These are phyloP conservation scores for Desmodus rotundus DNA, from an alignment of 2,113 vertebrate species.

Conservation along the genomic window DNA sequence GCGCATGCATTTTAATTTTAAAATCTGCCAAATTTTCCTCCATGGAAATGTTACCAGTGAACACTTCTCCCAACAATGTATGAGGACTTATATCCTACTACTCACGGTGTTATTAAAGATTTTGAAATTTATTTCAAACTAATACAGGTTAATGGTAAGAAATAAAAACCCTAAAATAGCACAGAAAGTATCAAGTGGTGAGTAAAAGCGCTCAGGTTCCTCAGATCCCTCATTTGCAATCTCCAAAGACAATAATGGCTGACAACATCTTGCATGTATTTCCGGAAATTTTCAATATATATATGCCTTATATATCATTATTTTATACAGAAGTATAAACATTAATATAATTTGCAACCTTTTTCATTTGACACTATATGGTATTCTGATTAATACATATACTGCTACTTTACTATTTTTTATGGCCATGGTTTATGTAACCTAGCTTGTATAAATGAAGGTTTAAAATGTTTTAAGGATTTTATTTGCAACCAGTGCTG, in stretches of 20 bases:
- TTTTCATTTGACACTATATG: not conserved
- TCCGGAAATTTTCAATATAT: not conserved
- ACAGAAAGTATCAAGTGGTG: not conserved
- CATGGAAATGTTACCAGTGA: not conserved
- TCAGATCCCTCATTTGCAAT: not conserved
- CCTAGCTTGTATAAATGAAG: not conserved
- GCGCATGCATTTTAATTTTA: not conserved
- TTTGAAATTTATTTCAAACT: constrained; percentile 3
- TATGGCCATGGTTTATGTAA: not conserved
- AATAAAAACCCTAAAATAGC: not conserved
- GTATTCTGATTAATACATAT: not conserved
- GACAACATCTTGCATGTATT: not conserved
- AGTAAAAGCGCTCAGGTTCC: not conserved
- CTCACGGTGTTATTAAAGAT: not conserved
- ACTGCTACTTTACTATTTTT: not conserved
- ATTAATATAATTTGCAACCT: not conserved
- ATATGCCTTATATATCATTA: not conserved
- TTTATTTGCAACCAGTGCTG: not conserved
- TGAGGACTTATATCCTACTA: not conserved
- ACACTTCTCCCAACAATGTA: not conserved
- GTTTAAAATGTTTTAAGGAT: not conserved
- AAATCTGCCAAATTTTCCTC: not conserved
- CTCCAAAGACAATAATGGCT: not conserved
- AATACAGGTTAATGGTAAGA: not conserved
- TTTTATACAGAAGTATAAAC: not conserved